Percentiles rank a stretch among this genome's conserved stretches.
phyloP scores from a whole-genome alignment of 2,888 invertebrate species.

The Orchesella flavescens region DNA sequence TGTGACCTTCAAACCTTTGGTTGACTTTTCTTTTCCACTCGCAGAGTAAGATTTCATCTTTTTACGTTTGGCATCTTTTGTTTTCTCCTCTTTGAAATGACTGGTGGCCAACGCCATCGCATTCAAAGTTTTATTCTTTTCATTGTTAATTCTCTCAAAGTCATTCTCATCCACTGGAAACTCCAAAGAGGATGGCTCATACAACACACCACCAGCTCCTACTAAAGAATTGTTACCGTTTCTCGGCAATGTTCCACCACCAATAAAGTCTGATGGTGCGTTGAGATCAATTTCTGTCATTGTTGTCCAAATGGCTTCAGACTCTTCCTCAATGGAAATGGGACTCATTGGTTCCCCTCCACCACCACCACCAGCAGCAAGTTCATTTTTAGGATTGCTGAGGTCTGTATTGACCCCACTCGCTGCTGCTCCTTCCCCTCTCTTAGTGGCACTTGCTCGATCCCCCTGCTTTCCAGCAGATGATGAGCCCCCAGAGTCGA shows the following conservation, averaged over 20 bases:
- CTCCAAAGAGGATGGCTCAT: slow-evolving; percentile 16
- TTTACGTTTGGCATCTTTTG: slow-evolving; percentile 1
- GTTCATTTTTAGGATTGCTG: neutral
- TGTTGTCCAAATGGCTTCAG: slow-evolving; percentile 70
- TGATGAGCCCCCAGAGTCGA: slow-evolving; percentile 10
- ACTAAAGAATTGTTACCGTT: neutral
- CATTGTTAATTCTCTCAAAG: slow-evolving; percentile 57
- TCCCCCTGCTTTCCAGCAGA: slow-evolving; percentile 14
- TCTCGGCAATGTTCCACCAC: slow-evolving; percentile 50
- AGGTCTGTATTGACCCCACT: neutral
- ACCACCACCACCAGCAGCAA: slow-evolving; percentile 33
- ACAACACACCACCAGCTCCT: slow-evolving; percentile 37
- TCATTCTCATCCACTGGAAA: slow-evolving; percentile 43
- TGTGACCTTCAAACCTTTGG: neutral
- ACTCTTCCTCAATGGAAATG: slow-evolving; percentile 59
- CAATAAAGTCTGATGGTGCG: slow-evolving; percentile 57
- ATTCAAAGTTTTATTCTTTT: slow-evolving; percentile 57
- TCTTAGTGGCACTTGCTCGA: neutral
- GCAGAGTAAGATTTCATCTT: slow-evolving; percentile 23
- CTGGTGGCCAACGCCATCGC: slow-evolving; percentile 39
- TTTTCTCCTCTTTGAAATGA: slow-evolving; percentile 23
- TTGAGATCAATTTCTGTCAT: slow-evolving; percentile 72
- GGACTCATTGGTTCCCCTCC: neutral
- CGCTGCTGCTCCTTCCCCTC: neutral
- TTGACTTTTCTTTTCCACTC: neutral